These are phyloP conservation scores for Pantala flavescens DNA, from an alignment of 1,140 invertebrate species.

Conservation along the genomic window DNA sequence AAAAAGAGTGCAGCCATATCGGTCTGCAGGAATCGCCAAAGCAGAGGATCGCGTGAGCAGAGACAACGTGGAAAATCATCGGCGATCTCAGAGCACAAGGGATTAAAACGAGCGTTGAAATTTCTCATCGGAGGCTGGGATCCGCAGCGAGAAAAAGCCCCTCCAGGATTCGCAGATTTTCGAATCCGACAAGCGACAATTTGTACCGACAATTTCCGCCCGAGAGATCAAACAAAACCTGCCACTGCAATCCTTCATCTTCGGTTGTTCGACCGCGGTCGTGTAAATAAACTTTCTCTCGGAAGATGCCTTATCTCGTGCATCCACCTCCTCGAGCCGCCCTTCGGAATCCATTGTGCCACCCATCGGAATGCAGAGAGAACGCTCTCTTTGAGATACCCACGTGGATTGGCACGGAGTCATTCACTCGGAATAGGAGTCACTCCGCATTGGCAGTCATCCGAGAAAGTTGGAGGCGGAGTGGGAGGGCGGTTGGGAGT, in stretches of 20 bases:
- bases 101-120: too few species aligned
- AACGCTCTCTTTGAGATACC: background rate
- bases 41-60: too few species aligned
- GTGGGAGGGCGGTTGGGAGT: background rate
- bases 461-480: background rate
- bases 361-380: background rate
- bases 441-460: slow-evolving; percentile 7
- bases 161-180: too few species aligned
- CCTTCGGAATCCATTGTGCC: background rate
- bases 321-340: background rate
- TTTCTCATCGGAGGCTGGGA: too few species aligned
- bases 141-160: too few species aligned
- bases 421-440: slow-evolving; percentile 1
- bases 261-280: background rate
- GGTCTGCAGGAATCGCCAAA: too few species aligned
- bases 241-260: background rate
- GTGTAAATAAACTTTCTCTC: background rate
- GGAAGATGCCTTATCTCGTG: background rate
- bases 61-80: too few species aligned
- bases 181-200: background rate
- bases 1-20: too few species aligned
- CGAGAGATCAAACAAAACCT: background rate
- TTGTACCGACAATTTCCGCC: background rate
- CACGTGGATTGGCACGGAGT: slow-evolving; percentile 6
- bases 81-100: too few species aligned